Base-by-base conservation (phyloP, 2,797 vertebrate species). In the Hapalemur alaotrensis region DNA sequence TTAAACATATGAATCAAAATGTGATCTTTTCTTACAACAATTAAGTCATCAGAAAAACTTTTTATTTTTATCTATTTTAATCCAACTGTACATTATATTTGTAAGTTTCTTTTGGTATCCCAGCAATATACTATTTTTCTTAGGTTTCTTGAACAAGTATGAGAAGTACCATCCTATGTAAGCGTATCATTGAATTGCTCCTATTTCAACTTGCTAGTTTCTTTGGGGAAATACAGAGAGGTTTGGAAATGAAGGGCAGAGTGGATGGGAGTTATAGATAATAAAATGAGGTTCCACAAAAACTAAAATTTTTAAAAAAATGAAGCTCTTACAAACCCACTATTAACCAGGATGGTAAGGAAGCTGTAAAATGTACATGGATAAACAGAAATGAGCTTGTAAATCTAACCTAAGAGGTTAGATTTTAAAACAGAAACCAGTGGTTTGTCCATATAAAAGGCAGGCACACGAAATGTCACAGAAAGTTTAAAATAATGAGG, bases 401-500 rank as follows among this genome's bases (percentile, higher is more conserved):
- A 59, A 91, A 92, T n/a, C n/a, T n/a, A n/a, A n/a, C n/a, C n/a
- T n/a, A n/a, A n/a, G n/a, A n/a, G n/a, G 46, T 85, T 88, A 72
- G 9, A 88, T 92, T 97, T 96, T 96, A 63, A 95, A 95, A 96
- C n/a, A 65, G 63, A 94, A 95, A n/a, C 35, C 5, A 65, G 14
- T 54, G 23, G 57, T 70, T 87, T 91, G 52, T 87, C 43, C 48
- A 18, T 57, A 70, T 83, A 67, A 94, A 80, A 95, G 46, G 95
- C 32, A 50, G 41, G 12, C 52, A 88, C 1, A 41, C 15, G 28
- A 75, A 93, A 78, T 59, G 54, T 86, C 79, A 91, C 54, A 46
- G 65, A 69, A 79, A 96, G 82, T 88, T 97, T 94, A 96, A 95
- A 95, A 92, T 88, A 73, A 93, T 82, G 85, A 93, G 54, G 52